Evolutionary conservation across 2,888 invertebrate species (phyloP).

Genomic region (Thymelicus lineola): DNA sequence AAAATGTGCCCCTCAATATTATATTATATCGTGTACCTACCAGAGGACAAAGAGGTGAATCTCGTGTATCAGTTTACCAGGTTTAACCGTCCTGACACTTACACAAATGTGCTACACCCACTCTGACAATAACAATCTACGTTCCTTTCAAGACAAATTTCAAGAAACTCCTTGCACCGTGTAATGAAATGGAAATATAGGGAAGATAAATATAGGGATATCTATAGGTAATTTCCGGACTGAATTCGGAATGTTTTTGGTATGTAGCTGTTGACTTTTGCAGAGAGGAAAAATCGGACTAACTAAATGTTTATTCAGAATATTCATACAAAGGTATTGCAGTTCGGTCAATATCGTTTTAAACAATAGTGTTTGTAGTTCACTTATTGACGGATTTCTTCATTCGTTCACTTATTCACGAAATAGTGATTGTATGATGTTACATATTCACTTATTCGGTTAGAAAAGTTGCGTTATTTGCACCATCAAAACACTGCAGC

Average conservation of each 20-base stretch:
- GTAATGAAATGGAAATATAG: not conserved
- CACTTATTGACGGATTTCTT: too few species aligned
- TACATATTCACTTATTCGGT: not conserved
- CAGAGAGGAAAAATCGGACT: too few species aligned
- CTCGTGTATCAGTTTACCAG: not conserved
- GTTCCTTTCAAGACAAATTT: not conserved
- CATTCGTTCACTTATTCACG: too few species aligned
- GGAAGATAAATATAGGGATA: too few species aligned
- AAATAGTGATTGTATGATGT: not conserved
- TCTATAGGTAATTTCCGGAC: too few species aligned
- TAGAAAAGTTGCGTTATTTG: slow-evolving; percentile 20
- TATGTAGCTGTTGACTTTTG: not conserved
- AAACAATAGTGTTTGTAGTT: too few species aligned
- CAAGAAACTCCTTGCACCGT: not conserved
- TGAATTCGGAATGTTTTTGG: not conserved
- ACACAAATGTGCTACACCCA: slow-evolving; percentile 5
- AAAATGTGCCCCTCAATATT: not conserved
- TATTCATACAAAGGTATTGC: too few species aligned
- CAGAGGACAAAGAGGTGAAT: not conserved
- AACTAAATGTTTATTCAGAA: too few species aligned
- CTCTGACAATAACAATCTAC: slow-evolving; percentile 2
- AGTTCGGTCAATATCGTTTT: too few species aligned
- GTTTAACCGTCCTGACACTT: not conserved
- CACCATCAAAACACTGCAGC: slow-evolving; percentile 33
- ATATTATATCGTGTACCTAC: not conserved